Percentiles rank a stretch among this genome's conserved stretches.
These are phyloP conservation scores for Aphidius ervi DNA, from an alignment of 1,140 invertebrate genomes.

Conservation along the genomic window DNA sequence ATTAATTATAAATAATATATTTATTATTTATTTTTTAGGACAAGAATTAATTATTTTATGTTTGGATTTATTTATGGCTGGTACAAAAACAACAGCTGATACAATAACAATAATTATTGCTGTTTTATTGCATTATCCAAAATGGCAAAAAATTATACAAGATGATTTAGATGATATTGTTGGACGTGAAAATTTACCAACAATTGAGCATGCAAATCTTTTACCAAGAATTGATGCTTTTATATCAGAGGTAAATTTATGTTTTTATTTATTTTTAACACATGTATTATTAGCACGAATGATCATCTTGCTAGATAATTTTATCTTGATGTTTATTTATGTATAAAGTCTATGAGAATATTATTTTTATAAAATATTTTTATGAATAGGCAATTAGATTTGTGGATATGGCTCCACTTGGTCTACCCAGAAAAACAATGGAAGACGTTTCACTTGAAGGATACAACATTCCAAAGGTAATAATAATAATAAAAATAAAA, in stretches of 20 bases:
- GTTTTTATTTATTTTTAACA: too few species aligned
- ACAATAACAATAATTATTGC: constrained; percentile 61
- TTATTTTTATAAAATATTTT: neutral
- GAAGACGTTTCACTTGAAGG: constrained; percentile 56
- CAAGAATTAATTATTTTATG: constrained; percentile 65
- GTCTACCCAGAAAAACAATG: constrained; percentile 59
- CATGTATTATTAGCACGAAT: too few species aligned
- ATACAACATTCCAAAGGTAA: constrained; percentile 65
- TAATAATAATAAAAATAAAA: constrained; percentile 9
- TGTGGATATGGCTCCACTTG: constrained; percentile 58
- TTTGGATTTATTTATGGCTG: constrained; percentile 67
- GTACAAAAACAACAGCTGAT: constrained; percentile 67
- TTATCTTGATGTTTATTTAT: too few species aligned
- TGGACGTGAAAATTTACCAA: constrained; percentile 56
- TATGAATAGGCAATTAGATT: constrained; percentile 58
- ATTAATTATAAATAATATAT: constrained; percentile 5
- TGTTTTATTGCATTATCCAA: constrained; percentile 61
- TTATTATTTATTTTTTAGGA: constrained; percentile 44
- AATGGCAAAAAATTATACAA: constrained; percentile 63
- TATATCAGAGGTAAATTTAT: constrained; percentile 48
- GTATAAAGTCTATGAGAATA: too few species aligned
- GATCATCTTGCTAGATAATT: too few species aligned
- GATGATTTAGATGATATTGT: constrained; percentile 66
- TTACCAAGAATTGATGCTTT: constrained; percentile 46
- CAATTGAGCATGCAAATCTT: constrained; percentile 54